Evolutionary conservation across 2,888 invertebrate species (phyloP).

Genomic region (Antheraea assamensis): DNA sequence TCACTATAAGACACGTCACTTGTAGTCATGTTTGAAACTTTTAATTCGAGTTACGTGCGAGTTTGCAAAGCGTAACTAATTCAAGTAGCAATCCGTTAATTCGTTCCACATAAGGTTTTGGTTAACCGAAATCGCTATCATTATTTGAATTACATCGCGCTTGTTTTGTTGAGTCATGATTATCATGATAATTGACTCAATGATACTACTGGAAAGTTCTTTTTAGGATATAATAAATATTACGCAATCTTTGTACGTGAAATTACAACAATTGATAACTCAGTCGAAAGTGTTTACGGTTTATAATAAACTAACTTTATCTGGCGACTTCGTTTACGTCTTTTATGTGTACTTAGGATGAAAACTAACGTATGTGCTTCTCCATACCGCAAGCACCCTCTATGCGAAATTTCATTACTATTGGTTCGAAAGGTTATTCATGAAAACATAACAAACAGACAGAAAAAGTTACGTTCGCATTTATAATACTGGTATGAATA

Average conservation of each 20-base stretch:
- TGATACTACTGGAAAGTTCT: not conserved
- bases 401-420: too few species aligned
- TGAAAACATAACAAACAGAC: too few species aligned
- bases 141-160: conserved; percentile 21
- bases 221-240: not conserved
- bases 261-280: not conserved
- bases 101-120: conserved; percentile 35
- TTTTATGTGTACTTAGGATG: too few species aligned
- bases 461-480: too few species aligned
- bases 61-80: conserved; percentile 44
- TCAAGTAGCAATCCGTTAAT: conserved; percentile 36
- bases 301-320: not conserved
- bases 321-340: too few species aligned
- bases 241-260: not conserved
- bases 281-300: not conserved
- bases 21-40: conserved; percentile 35
- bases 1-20: conserved; percentile 57
- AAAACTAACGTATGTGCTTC: too few species aligned
- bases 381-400: too few species aligned
- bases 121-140: conserved; percentile 25
- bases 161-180: conserved; percentile 22
- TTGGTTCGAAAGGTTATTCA: too few species aligned
- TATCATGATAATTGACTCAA: not conserved
- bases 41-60: conserved; percentile 40
- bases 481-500: too few species aligned